phyloP scores from a whole-genome alignment of 2,888 invertebrate species.

The Periphyllus acericola region DNA sequence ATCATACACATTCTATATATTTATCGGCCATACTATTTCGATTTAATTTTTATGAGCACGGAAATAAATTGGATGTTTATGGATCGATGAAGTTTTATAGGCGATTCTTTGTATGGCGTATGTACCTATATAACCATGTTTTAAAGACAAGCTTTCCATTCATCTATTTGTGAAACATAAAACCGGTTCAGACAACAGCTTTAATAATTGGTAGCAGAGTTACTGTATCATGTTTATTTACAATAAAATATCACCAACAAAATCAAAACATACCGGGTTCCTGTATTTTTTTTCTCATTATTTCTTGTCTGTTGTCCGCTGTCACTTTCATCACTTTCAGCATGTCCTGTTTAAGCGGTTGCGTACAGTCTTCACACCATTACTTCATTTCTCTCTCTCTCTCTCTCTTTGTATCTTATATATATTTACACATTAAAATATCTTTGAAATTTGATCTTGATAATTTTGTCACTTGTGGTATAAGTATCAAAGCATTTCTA shows the following conservation, averaged over 20 bases:
- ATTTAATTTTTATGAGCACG: not conserved
- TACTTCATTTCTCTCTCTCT: not conserved
- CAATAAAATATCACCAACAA: not conserved
- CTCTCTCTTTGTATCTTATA: no score
- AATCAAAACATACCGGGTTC: not conserved
- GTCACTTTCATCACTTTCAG: conserved; percentile 4
- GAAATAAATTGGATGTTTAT: not conserved
- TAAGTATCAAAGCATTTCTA: not conserved
- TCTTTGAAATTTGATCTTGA: not conserved
- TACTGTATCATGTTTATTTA: not conserved
- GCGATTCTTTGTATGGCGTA: not conserved
- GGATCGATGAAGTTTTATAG: not conserved
- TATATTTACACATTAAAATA: no score
- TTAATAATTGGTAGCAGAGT: not conserved
- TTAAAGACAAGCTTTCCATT: not conserved
- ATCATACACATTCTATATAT: no score
- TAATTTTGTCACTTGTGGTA: not conserved
- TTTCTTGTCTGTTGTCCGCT: not conserved
- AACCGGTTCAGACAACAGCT: not conserved
- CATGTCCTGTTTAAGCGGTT: not conserved
- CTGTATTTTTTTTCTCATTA: not conserved
- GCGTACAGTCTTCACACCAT: not conserved
- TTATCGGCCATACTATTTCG: not conserved
- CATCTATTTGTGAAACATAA: not conserved
- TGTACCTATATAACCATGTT: not conserved